These are phyloP conservation scores for Autographa pulchrina DNA, from an alignment of 2,888 invertebrate genomes.

Conservation along the genomic window DNA sequence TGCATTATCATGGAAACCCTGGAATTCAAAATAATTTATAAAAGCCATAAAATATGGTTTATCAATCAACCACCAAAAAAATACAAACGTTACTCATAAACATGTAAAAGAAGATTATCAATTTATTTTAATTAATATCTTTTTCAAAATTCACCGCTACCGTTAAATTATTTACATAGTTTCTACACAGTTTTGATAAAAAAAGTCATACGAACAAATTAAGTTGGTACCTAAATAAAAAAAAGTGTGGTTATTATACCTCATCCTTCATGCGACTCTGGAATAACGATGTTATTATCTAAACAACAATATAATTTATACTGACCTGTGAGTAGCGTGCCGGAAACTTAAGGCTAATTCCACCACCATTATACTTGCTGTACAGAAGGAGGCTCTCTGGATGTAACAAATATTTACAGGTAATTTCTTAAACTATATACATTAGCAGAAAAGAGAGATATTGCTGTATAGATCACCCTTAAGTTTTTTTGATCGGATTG, in stretches of 20 bases:
- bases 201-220: not conserved
- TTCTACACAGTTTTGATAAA: not conserved
- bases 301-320: slow-evolving; percentile 45
- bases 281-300: not conserved
- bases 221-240: not conserved
- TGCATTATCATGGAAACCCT: slow-evolving; percentile 96
- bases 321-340: slow-evolving; percentile 72
- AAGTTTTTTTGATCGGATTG: no score
- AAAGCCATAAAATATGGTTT: not conserved
- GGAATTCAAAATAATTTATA: slow-evolving; percentile 73
- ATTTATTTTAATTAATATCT: no score
- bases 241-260: not conserved
- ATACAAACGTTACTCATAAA: no score
- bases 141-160: no score
- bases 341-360: slow-evolving; percentile 73
- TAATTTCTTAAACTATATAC: slow-evolving; percentile 13
- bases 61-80: not conserved
- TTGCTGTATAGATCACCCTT: not conserved
- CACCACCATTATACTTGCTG: slow-evolving; percentile 86
- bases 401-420: slow-evolving; percentile 65
- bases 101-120: no score
- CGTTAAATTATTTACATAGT: no score
- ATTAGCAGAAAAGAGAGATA: slow-evolving; percentile 5
- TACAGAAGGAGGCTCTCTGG: slow-evolving; percentile 73
- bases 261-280: not conserved